Conservation (phyloP, 2,113 vertebrate genomes). For the Ptilonorhynchus violaceus region DNA sequence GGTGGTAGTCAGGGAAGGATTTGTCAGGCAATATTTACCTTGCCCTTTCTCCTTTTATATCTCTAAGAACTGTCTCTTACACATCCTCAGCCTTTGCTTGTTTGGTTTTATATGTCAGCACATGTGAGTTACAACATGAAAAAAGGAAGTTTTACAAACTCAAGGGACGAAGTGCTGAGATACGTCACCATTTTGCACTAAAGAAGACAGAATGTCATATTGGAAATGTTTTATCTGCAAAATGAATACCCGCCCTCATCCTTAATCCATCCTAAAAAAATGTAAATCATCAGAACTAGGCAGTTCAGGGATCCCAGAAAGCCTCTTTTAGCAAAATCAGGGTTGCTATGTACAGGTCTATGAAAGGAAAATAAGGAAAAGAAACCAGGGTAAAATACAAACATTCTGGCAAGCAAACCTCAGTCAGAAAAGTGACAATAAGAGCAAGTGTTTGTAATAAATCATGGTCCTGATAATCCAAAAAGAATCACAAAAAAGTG, state of each 20-base stretch:
- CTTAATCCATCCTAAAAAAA: not conserved
- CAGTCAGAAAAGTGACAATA: not conserved
- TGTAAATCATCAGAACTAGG: not conserved
- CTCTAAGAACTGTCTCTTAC: not conserved
- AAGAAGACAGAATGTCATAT: not conserved
- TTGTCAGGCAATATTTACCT: not conserved
- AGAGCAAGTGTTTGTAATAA: not conserved
- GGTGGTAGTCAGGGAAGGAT: not conserved
- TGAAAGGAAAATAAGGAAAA: not conserved
- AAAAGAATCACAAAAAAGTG: not conserved
- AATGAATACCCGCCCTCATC: not conserved
- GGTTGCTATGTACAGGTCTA: not conserved
- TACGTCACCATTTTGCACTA: not conserved
- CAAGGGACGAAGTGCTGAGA: not conserved
- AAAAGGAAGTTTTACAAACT: not conserved
- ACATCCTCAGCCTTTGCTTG: not conserved
- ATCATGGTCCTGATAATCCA: not conserved
- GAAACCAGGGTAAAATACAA: not conserved
- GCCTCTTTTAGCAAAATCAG: not conserved
- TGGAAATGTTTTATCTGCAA: not conserved
- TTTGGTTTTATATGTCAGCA: not conserved
- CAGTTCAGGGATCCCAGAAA: not conserved
- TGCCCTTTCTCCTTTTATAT: not conserved
- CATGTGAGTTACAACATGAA: not conserved
- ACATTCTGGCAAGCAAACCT: not conserved